Conservation (phyloP, 1,140 invertebrate genomes). For the Palaemon carinicauda region DNA sequence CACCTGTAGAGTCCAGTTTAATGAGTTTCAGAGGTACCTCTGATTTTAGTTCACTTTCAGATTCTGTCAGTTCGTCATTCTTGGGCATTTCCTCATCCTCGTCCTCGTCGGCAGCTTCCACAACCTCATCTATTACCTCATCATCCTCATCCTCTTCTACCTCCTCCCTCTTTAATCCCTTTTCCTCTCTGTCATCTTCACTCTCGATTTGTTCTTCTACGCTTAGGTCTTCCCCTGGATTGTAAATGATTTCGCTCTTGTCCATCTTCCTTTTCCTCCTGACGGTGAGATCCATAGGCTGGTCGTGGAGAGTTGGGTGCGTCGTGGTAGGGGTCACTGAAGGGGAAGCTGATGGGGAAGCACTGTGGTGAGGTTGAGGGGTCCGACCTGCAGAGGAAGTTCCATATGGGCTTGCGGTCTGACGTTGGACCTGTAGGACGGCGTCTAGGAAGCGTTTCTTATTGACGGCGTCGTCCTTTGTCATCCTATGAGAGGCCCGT, state of each 20-base stretch:
- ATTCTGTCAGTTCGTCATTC: slow-evolving; percentile 15
- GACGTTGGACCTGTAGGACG: slow-evolving; percentile 54
- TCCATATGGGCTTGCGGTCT: slow-evolving; percentile 27
- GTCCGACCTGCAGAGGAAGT: background rate
- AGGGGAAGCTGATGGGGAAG: background rate
- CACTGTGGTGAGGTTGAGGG: slow-evolving; percentile 4
- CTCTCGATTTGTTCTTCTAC: slow-evolving; percentile 14
- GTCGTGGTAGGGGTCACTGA: background rate
- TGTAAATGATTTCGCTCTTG: slow-evolving; percentile 58
- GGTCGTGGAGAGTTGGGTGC: slow-evolving; percentile 33
- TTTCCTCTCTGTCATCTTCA: slow-evolving; percentile 38
- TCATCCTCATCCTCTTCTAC: slow-evolving; percentile 26
- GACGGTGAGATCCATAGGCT: slow-evolving; percentile 59
- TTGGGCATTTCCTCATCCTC: slow-evolving; percentile 22
- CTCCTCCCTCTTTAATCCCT: slow-evolving; percentile 10
- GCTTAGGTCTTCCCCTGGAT: slow-evolving; percentile 36
- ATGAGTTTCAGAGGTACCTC: slow-evolving; percentile 46
- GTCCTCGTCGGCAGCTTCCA: background rate
- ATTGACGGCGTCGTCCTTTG: slow-evolving; percentile 51
- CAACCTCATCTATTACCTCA: slow-evolving; percentile 31
- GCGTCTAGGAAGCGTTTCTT: slow-evolving; percentile 59
- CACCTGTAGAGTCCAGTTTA: slow-evolving; percentile 36
- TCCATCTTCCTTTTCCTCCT: slow-evolving; percentile 59
- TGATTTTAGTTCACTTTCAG: slow-evolving; percentile 20
- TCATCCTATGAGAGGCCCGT: background rate